Base-by-base conservation (phyloP, 2,888 invertebrate genomes). In the Caprella mutica region DNA sequence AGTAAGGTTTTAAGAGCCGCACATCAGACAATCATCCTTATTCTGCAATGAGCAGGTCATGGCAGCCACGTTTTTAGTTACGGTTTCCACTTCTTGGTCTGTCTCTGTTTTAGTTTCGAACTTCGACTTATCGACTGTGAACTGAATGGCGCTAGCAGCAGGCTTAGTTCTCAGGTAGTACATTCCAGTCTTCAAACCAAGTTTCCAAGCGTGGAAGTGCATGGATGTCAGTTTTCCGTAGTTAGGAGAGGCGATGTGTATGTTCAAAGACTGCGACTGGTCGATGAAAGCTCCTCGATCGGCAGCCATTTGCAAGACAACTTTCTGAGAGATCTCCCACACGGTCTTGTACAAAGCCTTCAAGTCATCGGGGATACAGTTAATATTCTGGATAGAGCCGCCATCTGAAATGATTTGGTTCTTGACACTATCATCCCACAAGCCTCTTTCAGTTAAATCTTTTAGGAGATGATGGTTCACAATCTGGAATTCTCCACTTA, bases 151-250 rank as follows among this genome's bases (percentile, higher is more conserved):
- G 72, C 89, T 85, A 1, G 87, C 92, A 1, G 97, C 97, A 5
- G 97, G 91, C 71, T 93, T 94, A 0, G 94, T 96, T 51, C 96
- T 80, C 65, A 98, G 76, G 72, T 98, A 97, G 73, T 98, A 99
- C 96, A 98, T 96, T 52, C 98, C 98, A 1, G 97, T 98, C 76
- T 98, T 98, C 58, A 98, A 76, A 3, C 97, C 97, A 74, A 85
- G 80, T 75, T 88, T 85, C 98, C 98, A 98, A 0, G 89, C 90
- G 72, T 90, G 89, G 74, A 98, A 98, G 75, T 99, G 98, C 81
- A 99, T 97, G 2, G 96, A 96, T 2, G 93, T 89, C 55, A 98
- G 76, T 72, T 91, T 91, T 5, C 87, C 91, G 71, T 89, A 89
- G 70, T 85, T 89, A 5, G 98, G 92, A 71, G 89, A 85, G 5